Percentiles rank a stretch among this genome's conserved stretches.
Evolutionary conservation across 37 sponge, comb jelly and placozoan species (phyloP).

Genomic region (Oopsacas minuta): DNA sequence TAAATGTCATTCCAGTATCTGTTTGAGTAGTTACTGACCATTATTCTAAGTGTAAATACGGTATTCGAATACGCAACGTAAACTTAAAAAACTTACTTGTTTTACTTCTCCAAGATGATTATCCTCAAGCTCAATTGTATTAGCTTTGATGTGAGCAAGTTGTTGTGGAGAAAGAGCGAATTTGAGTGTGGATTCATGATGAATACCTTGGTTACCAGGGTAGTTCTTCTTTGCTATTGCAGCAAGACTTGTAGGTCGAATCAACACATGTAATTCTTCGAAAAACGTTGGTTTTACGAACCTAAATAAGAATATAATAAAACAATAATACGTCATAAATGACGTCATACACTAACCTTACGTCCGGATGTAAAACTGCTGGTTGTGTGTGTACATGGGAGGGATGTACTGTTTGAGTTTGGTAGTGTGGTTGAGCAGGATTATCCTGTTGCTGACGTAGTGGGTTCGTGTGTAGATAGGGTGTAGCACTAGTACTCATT

Average conservation of each 20-base stretch:
- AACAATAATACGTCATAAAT: not conserved
- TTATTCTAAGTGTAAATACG: too few relatives aligned
- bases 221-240: not conserved
- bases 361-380: not conserved
- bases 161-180: not conserved
- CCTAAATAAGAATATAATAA: not conserved
- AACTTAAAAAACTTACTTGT: not conserved
- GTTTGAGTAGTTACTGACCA: too few relatives aligned
- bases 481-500: not conserved
- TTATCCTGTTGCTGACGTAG: not conserved
- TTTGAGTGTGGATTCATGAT: not conserved
- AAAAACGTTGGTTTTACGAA: not conserved
- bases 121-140: not conserved
- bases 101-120: not conserved
- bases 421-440: not conserved
- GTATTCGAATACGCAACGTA: too few relatives aligned
- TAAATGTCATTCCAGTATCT: too few relatives aligned
- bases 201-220: slow-evolving; percentile 13
- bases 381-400: not conserved
- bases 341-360: not conserved
- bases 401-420: not conserved
- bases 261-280: not conserved
- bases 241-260: not conserved
- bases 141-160: not conserved
- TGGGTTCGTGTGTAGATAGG: not conserved